A percentile compares a stretch with the other conserved stretches of the same genome.
Evolutionary conservation across 2,888 invertebrate species (phyloP).

Genomic region (Petrolisthes manimaculis): DNA sequence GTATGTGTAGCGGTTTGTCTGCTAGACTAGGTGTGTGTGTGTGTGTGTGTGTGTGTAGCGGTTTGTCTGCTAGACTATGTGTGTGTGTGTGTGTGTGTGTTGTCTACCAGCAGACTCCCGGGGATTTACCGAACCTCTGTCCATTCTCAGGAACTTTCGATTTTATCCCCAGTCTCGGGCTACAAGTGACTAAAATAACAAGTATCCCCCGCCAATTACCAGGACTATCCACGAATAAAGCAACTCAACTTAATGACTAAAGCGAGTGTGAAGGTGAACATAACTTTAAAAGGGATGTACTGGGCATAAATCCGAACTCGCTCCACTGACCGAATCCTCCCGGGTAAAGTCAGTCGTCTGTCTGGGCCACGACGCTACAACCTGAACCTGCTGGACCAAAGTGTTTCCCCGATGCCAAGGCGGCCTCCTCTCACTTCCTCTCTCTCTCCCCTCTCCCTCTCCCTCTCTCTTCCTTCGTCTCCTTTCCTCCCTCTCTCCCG

Average conservation of each 20-base stretch:
- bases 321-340: slow-evolving; percentile 15
- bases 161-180: slow-evolving; percentile 15
- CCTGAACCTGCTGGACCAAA: no score
- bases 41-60: background rate
- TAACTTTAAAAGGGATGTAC: background rate
- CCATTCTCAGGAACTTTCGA: slow-evolving; percentile 8
- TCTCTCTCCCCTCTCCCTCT: background rate
- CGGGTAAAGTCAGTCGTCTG: slow-evolving; percentile 7
- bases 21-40: background rate
- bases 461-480: no score
- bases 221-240: no score
- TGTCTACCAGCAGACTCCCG: slow-evolving; percentile 9
- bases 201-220: no score
- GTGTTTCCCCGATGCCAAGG: background rate
- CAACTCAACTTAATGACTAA: no score
- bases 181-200: no score
- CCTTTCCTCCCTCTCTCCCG: background rate
- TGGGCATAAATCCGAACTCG: background rate
- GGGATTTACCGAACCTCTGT: slow-evolving; percentile 14
- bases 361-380: no score
- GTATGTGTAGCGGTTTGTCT: slow-evolving; percentile 4
- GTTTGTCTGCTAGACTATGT: no score
- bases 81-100: slow-evolving; percentile 8
- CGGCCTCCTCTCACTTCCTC: background rate
- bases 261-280: no score